Percentiles rank a stretch among this genome's conserved stretches.
These are phyloP conservation scores for Taurulus bubalis DNA, from an alignment of 2,113 vertebrate species.

Conservation along the genomic window DNA sequence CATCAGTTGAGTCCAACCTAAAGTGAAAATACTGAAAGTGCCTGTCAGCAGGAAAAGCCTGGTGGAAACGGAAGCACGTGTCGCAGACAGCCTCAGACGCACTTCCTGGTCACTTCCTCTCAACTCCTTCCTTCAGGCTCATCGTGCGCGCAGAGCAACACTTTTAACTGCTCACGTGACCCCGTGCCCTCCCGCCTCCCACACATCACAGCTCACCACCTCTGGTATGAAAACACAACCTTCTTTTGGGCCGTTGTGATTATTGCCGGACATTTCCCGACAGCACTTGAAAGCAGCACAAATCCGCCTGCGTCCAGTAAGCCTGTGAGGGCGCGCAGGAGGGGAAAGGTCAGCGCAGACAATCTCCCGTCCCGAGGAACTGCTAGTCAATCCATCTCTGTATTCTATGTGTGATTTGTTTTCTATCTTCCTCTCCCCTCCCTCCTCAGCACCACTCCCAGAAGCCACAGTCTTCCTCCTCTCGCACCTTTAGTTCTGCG, in stretches of 20 bases:
- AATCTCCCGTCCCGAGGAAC: conserved; percentile 36
- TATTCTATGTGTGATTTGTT: neutral
- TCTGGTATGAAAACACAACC: neutral
- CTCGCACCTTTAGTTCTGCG: conserved; percentile 57
- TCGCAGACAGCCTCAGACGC: neutral
- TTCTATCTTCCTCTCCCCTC: neutral
- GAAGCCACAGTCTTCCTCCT: neutral
- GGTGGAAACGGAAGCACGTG: neutral
- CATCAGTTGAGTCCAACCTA: neutral
- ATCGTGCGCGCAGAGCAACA: neutral
- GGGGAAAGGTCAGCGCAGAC: conserved; percentile 64
- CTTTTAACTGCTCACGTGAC: neutral
- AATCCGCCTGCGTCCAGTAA: conserved; percentile 65
- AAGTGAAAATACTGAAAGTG: neutral
- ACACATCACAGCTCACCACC: neutral
- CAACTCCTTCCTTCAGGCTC: neutral
- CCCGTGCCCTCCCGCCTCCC: neutral
- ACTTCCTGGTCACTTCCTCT: neutral
- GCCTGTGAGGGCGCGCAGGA: conserved; percentile 44
- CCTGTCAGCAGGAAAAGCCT: neutral
- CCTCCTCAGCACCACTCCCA: neutral
- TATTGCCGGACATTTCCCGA: conserved; percentile 35
- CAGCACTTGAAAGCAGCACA: conserved; percentile 66
- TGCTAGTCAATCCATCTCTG: conserved; percentile 3
- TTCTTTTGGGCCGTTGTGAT: conserved; percentile 21